Base-by-base conservation (phyloP, 2,113 vertebrate genomes). In the Chlorodrepanis virens region DNA sequence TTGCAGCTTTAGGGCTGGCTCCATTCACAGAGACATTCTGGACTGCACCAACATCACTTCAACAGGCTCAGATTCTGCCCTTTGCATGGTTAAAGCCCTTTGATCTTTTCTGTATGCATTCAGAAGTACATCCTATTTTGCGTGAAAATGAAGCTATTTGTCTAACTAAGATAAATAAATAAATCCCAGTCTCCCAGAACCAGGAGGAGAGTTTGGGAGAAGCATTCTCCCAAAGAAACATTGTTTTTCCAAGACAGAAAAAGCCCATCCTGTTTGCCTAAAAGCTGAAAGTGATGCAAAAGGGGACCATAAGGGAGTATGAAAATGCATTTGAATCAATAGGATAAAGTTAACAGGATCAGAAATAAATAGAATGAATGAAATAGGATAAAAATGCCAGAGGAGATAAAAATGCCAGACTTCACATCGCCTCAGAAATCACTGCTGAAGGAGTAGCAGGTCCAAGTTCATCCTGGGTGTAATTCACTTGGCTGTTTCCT, bases 321-420 rank as follows among this genome's bases (percentile, higher is more conserved):
- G 93, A 94, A 97, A 97, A 96, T 33, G 44, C 90, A 69, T 96
- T 97, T 96, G 92, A 97, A 97, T 97, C 97, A 97, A 97, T 97
- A 96, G 72, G 87, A 97, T 96, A 93, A 97, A 94, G 96, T 92
- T 97, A 97, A 97, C 94, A 96, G 93, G 72, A 97, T 97, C 92
- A 97, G 77, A 50, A 97, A 96, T 88, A 97, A 96, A 97, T 95
- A 97, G 92, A 97, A 97, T 97, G 89, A 97, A 90, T 91, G 83
- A 96, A 97, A 97, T 94, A 91, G 92, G 96, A 97, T 97, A 97
- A 97, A 97, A 97, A 94, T 56, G 60, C 76, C 63, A 42, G 83
- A 89, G 71, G 91, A 96, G 70, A 75, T 83, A 76, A 90, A 90
- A 83, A 94, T 80, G 86, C 89, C 87, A 90, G 70, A 44, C 87